Evolutionary conservation across 2,113 vertebrate genomes (phyloP).

Genomic region (Pteronura brasiliensis): DNA sequence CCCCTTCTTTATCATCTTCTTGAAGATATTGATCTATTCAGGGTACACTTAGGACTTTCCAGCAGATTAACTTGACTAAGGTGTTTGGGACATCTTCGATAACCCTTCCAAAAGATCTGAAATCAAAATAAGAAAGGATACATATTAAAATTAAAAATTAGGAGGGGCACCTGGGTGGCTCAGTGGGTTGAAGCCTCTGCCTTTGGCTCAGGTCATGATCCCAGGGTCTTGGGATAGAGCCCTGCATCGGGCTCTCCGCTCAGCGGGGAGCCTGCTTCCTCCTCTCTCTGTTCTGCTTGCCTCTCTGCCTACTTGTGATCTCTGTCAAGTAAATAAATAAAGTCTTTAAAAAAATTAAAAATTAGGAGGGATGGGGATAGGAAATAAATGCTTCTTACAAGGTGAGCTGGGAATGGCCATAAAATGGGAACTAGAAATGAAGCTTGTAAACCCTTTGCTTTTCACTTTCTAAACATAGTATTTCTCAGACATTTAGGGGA

Average conservation of each 20-base stretch:
- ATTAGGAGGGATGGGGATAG: fast-evolving
- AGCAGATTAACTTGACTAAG: not conserved
- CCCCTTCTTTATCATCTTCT: not conserved
- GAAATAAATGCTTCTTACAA: not conserved
- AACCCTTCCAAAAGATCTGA: not conserved
- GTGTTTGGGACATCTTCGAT: not conserved
- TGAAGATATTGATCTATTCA: too few species aligned
- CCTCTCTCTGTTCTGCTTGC: too few species aligned
- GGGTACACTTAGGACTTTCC: not conserved
- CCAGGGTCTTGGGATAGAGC: too few species aligned
- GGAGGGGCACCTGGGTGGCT: too few species aligned
- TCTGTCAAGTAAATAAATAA: too few species aligned
- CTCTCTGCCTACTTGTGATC: too few species aligned
- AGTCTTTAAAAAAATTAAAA: not conserved
- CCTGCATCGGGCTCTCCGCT: too few species aligned
- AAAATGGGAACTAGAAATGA: not conserved
- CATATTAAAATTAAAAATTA: not conserved
- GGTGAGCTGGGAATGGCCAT: not conserved
- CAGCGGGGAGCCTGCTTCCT: too few species aligned
- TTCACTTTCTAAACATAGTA: not conserved
- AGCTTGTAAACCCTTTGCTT: not conserved
- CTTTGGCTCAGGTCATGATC: too few species aligned
- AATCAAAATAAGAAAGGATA: not conserved
- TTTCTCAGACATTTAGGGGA: not conserved
- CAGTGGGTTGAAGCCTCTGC: too few species aligned